Evolutionary conservation across 2,113 vertebrate genomes (phyloP).

Genomic region (Phocoena phocoena): DNA sequence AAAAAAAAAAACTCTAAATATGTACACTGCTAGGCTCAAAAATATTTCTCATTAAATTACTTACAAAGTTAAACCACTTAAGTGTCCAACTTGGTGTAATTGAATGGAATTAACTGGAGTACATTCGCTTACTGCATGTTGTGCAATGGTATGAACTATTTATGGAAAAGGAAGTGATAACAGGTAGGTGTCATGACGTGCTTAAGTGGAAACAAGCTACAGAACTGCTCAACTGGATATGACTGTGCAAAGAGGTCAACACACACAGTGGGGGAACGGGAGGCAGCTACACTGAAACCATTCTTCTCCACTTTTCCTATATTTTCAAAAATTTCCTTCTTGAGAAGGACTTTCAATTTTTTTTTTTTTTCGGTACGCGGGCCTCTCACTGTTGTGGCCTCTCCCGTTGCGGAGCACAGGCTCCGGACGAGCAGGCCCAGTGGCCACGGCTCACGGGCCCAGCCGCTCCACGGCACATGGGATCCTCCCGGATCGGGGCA

Average conservation of each 20-base stretch:
- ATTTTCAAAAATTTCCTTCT: background rate
- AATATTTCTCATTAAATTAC: slow-evolving; percentile 29
- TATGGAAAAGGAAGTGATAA: background rate
- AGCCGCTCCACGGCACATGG: too few species aligned
- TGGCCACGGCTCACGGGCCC: too few species aligned
- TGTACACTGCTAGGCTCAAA: background rate
- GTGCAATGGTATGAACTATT: background rate
- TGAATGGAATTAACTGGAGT: background rate
- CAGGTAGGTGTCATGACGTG: background rate
- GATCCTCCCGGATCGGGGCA: too few species aligned
- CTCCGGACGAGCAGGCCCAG: too few species aligned
- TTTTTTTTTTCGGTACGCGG: too few species aligned
- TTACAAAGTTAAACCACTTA: background rate
- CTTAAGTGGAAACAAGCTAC: background rate
- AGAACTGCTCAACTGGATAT: background rate
- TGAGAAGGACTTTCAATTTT: background rate
- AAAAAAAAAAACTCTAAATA: background rate
- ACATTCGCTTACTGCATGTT: background rate
- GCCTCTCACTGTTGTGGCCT: too few species aligned
- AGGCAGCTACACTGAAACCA: background rate
- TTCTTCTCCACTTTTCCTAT: background rate
- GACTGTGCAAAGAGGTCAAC: background rate
- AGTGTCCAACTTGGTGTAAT: background rate
- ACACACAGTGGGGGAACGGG: rapidly evolving
- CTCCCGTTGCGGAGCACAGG: too few species aligned